Base-by-base conservation (phyloP, 2,797 vertebrate species). In the Acipenser oxyrinchus region DNA sequence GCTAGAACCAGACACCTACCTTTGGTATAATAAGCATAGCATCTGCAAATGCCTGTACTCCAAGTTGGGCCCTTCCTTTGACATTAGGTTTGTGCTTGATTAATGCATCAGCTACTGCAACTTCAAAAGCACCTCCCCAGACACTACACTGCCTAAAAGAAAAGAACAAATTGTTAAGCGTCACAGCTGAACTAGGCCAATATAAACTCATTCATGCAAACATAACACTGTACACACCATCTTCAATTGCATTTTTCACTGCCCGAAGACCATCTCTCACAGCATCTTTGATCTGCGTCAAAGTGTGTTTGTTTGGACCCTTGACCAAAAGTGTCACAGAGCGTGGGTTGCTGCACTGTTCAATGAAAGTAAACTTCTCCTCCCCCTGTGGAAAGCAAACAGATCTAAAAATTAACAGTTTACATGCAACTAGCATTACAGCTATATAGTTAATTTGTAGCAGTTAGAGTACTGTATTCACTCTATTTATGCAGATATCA, bases 291-390 rank as follows among this genome's bases (percentile, higher is more conserved):
- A 99, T 97, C 71, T 99, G 97, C 2, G 84, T 95, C 2, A 99
- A 88, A 0, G 97, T 99, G 77, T 99, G 97, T 77, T 98, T 97
- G 81, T 98, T 99, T 10, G 97, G 95, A 15, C 97, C 95, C 78
- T 95, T 94, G 77, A 99, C 77, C 78, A 94, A 75, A 64, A 93
- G 80, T 0, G 91, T 93, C 6, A 97, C 95, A 0, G 96, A 99
- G 18, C 91, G 95, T 4, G 97, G 95, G 80, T 96, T 96, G 37
- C 89, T 83, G 58, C 96, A 98, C 65, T 97, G 92, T 82, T 99
- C 96, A 1, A 99, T 88, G 50, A 92, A 94, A 6, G 92, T 94
- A 77, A 83, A 94, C 10, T 93, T 94, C 77, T 97, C 95, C 82
- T 99, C 96, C 13, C 95, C 97, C 96, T 98, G 75, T 6, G 60